Conservation (phyloP, 2,797 vertebrate species). For the Lerista edwardsae region DNA sequence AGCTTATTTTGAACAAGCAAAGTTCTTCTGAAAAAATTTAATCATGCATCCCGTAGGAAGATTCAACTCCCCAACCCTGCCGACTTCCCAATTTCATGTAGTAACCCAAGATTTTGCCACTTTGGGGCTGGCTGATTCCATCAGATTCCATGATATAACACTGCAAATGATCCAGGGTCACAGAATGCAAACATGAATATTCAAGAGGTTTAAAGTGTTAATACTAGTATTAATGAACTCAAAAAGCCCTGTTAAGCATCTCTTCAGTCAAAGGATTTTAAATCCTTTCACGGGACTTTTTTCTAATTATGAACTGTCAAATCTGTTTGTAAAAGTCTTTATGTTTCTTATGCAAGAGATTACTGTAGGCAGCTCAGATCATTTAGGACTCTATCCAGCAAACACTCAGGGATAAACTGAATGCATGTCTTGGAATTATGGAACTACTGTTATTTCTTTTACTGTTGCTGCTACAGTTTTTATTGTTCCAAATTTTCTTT, state of each 20-base stretch:
- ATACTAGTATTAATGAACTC: neutral
- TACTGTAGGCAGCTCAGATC: neutral
- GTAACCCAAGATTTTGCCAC: neutral
- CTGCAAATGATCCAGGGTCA: neutral
- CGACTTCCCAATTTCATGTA: neutral
- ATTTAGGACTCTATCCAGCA: neutral
- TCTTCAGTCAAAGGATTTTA: neutral
- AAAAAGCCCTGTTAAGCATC: neutral
- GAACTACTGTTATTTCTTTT: neutral
- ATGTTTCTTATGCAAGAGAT: no score
- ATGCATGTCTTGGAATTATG: neutral
- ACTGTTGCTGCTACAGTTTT: no score
- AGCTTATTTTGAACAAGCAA: no score
- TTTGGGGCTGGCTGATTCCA: neutral
- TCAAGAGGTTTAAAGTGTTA: neutral
- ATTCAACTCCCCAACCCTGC: neutral
- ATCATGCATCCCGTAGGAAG: neutral
- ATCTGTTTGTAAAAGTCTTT: neutral
- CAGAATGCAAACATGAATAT: constrained; percentile 9
- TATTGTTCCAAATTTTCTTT: no score
- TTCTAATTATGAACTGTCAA: neutral
- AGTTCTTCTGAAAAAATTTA: no score
- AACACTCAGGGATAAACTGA: neutral
- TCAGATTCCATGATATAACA: neutral
- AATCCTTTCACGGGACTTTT: neutral